Conservation (phyloP, 2,888 invertebrate genomes). For the Acrobeloides nanus region DNA sequence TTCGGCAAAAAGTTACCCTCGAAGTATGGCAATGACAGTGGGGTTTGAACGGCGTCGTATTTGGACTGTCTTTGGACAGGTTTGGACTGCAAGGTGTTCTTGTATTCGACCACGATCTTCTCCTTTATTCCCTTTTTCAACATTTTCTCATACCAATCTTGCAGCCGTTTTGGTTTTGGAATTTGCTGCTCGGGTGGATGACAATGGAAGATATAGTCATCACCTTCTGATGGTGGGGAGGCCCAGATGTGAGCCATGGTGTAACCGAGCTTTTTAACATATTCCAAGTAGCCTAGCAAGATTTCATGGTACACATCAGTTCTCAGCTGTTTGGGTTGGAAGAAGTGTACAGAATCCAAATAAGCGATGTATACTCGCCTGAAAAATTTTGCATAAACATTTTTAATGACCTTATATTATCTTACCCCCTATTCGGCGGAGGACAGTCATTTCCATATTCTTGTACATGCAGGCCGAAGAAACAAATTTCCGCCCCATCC, state of each 20-base stretch:
- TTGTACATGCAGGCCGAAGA: constrained; percentile 99
- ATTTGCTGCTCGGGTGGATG: constrained; percentile 99
- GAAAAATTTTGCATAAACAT: no score
- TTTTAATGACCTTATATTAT: no score
- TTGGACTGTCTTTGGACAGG: no score
- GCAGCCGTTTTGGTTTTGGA: constrained; percentile 95
- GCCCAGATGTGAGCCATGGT: constrained; percentile 99
- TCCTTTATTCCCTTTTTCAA: constrained; percentile 97
- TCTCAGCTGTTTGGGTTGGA: constrained; percentile 88
- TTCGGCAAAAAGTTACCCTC: constrained; percentile 99
- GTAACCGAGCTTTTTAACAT: constrained; percentile 90
- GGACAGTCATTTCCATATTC: constrained; percentile 97
- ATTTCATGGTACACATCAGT: constrained; percentile 99
- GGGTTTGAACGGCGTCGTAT: constrained; percentile 88
- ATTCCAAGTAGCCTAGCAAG: constrained; percentile 92
- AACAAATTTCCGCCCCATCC: constrained; percentile 95
- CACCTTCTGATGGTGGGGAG: constrained; percentile 99
- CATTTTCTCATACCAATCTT: constrained; percentile 99
- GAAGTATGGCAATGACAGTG: constrained; percentile 86
- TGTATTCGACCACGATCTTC: constrained; percentile 94
- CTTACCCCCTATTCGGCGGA: constrained; percentile 82
- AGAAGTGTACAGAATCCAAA: constrained; percentile 97
- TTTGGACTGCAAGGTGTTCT: constrained; percentile 65
- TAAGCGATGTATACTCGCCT: constrained; percentile 95
- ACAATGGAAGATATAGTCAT: constrained; percentile 99